Conservation (phyloP, 1,140 invertebrate genomes). For the Drosophila elegans region DNA sequence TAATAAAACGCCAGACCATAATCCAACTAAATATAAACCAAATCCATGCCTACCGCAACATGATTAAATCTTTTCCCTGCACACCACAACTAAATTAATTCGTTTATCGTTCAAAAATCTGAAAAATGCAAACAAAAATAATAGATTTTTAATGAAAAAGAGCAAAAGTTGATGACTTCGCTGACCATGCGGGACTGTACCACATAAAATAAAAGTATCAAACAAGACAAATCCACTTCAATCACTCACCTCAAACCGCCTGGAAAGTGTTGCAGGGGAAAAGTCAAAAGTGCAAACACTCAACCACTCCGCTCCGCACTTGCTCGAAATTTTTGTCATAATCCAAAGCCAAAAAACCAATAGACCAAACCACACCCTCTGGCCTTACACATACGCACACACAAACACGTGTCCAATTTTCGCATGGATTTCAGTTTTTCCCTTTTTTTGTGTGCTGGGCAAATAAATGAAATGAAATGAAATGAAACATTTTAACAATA, state of each 20-base stretch:
- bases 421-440: slow-evolving; percentile 51
- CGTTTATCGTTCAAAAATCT: neutral
- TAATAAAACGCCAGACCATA: neutral
- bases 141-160: neutral
- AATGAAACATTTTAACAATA: slow-evolving; percentile 83
- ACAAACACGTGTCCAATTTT: slow-evolving; percentile 61
- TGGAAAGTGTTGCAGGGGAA: slow-evolving; percentile 16
- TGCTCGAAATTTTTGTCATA: slow-evolving; percentile 62
- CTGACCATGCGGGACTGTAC: slow-evolving; percentile 19
- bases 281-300: slow-evolving; percentile 47
- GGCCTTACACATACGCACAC: neutral
- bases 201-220: slow-evolving; percentile 2
- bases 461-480: slow-evolving; percentile 80
- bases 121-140: neutral
- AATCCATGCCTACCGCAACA: slow-evolving; percentile 1
- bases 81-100: neutral
- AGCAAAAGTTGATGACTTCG: slow-evolving; percentile 11
- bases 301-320: slow-evolving; percentile 25
- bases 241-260: slow-evolving; percentile 1
- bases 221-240: slow-evolving; percentile 28
- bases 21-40: neutral
- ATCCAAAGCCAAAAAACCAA: slow-evolving; percentile 82
- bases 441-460: slow-evolving; percentile 13
- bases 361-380: slow-evolving; percentile 48
- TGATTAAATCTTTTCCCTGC: neutral